Evolutionary conservation across 2,888 invertebrate genomes (phyloP).

Genomic region (Pristionchus fissidentatus): DNA sequence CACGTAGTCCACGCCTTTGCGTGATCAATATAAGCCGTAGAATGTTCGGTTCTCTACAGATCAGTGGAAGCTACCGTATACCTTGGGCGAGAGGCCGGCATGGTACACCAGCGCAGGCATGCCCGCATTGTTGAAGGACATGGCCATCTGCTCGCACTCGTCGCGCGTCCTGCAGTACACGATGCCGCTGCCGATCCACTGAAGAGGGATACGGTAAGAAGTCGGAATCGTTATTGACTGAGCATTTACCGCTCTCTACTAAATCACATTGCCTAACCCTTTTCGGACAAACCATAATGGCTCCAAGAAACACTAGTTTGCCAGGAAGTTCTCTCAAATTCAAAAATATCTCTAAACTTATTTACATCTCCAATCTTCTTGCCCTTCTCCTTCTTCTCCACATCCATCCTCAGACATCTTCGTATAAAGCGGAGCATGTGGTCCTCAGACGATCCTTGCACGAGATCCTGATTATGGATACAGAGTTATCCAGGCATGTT

Average conservation of each 20-base stretch:
- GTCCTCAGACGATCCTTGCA: slow-evolving; percentile 43
- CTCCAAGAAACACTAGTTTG: background rate
- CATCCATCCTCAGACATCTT: slow-evolving; percentile 22
- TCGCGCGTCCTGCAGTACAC: slow-evolving; percentile 95
- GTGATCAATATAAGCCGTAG: background rate
- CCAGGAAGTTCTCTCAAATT: background rate
- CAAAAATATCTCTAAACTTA: background rate
- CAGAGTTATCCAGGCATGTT: background rate
- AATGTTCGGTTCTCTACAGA: background rate
- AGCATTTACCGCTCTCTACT: background rate
- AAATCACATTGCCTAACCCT: background rate
- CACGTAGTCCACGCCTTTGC: background rate
- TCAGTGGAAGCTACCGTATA: slow-evolving; percentile 30
- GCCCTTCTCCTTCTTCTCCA: slow-evolving; percentile 31
- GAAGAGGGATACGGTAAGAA: slow-evolving; percentile 4
- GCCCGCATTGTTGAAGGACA: slow-evolving; percentile 81
- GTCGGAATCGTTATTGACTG: background rate
- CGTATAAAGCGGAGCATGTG: slow-evolving; percentile 44
- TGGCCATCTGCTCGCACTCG: slow-evolving; percentile 88
- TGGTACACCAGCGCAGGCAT: slow-evolving; percentile 67
- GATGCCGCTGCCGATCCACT: slow-evolving; percentile 80
- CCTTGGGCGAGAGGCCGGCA: slow-evolving; percentile 68
- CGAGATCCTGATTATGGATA: slow-evolving; percentile 35
- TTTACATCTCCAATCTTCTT: slow-evolving; percentile 14
- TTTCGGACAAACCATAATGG: background rate